These are phyloP conservation scores for Anas georgica DNA, from an alignment of 2,797 vertebrate genomes.

Conservation along the genomic window DNA sequence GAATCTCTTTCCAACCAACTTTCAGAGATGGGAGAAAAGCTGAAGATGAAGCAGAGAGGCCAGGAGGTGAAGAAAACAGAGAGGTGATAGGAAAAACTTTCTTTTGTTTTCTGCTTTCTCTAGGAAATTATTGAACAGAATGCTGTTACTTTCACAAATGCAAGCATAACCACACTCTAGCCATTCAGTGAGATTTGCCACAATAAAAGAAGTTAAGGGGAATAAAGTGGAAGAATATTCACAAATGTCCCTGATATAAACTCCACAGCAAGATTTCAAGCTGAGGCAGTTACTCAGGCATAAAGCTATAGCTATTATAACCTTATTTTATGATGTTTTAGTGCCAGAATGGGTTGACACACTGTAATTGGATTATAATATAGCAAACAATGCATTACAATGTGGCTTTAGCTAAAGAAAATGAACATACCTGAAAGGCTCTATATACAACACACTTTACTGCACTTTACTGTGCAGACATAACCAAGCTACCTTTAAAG, in stretches of 20 bases:
- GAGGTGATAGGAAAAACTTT: not conserved
- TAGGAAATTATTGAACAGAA: not conserved
- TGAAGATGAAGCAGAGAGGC: not conserved
- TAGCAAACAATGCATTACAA: not conserved
- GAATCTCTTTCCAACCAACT: not conserved
- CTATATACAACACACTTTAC: not conserved
- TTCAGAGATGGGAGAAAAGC: not conserved
- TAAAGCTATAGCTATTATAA: not conserved
- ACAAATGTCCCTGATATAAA: not conserved
- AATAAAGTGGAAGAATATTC: not conserved
- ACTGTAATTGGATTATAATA: not conserved
- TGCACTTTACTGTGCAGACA: not conserved
- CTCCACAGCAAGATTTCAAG: not conserved
- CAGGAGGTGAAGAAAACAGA: not conserved
- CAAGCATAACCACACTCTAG: not conserved
- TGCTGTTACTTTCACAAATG: not conserved
- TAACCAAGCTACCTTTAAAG: not conserved
- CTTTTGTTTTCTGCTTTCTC: not conserved
- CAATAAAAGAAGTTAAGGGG: not conserved
- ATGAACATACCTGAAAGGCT: not conserved
- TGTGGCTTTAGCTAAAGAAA: not conserved
- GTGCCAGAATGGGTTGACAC: not conserved
- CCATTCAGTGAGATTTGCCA: not conserved
- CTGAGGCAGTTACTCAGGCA: not conserved
- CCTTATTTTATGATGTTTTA: not conserved